Conservation (phyloP, 2,113 vertebrate genomes). For the Gymnobelideus leadbeateri region DNA sequence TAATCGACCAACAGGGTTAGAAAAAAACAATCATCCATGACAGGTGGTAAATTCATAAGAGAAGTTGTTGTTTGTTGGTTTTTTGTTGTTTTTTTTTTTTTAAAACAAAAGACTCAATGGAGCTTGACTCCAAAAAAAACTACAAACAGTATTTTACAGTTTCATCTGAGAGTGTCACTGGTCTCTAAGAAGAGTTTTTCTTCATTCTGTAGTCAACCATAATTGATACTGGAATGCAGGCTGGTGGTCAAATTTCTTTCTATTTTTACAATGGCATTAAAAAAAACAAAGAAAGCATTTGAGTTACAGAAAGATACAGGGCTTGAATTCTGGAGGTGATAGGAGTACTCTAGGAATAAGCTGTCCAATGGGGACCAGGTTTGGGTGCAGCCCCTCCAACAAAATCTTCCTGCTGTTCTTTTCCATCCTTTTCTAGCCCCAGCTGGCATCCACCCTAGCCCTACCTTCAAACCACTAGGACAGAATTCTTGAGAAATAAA, state of each 20-base stretch:
- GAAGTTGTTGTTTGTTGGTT: neutral
- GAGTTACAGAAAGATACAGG: neutral
- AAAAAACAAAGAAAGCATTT: neutral
- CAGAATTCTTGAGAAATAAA: neutral
- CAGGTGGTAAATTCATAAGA: neutral
- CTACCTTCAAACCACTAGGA: neutral
- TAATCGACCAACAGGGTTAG: constrained; percentile 18
- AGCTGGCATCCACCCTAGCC: neutral
- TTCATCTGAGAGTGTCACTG: neutral
- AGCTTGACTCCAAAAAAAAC: neutral
- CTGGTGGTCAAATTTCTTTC: neutral
- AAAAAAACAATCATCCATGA: neutral
- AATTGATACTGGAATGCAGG: neutral
- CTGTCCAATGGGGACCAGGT: neutral
- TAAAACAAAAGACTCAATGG: neutral
- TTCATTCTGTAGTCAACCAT: neutral
- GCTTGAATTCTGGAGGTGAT: neutral
- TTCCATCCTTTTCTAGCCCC: neutral
- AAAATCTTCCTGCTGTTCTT: neutral
- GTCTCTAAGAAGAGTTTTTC: neutral
- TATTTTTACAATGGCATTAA: constrained; percentile 1
- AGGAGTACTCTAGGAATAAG: neutral
- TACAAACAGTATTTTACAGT: constrained; percentile 3
- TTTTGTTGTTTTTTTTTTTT: neutral
- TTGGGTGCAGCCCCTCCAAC: accelerated